Conservation (phyloP, 2,113 vertebrate species). For the Sylvilagus bachmani region DNA sequence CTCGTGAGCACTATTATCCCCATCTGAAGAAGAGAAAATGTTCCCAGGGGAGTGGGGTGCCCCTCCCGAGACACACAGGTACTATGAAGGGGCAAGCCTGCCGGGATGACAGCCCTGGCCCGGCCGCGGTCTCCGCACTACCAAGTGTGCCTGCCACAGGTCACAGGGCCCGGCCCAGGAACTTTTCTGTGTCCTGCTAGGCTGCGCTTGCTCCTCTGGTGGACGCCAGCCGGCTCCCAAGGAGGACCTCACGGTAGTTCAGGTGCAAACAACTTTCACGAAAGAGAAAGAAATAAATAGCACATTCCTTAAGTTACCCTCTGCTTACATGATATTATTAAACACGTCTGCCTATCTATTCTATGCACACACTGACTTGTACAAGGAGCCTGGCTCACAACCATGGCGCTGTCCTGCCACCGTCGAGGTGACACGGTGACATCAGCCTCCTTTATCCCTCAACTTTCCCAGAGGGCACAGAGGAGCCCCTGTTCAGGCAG, state of each 20-base stretch:
- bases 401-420: background rate
- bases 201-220: background rate
- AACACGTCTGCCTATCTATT: background rate
- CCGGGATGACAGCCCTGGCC: background rate
- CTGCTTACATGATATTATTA: background rate
- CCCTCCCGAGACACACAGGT: background rate
- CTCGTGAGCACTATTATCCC: background rate
- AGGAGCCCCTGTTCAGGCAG: background rate
- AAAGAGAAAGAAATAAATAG: background rate
- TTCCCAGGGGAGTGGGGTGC: background rate
- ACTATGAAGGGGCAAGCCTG: background rate
- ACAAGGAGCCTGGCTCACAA: background rate
- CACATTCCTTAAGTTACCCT: background rate
- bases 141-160: background rate
- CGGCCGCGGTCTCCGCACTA: background rate
- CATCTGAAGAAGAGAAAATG: background rate
- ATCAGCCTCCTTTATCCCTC: background rate
- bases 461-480: background rate
- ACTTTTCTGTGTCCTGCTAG: too few relatives aligned
- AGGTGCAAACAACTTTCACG: background rate
- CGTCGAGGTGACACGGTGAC: background rate
- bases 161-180: background rate
- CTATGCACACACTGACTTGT: background rate
- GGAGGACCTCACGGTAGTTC: background rate
- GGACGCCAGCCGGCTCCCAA: background rate